phyloP scores from a whole-genome alignment of 2,888 invertebrate species.

The Gibbula magus region DNA sequence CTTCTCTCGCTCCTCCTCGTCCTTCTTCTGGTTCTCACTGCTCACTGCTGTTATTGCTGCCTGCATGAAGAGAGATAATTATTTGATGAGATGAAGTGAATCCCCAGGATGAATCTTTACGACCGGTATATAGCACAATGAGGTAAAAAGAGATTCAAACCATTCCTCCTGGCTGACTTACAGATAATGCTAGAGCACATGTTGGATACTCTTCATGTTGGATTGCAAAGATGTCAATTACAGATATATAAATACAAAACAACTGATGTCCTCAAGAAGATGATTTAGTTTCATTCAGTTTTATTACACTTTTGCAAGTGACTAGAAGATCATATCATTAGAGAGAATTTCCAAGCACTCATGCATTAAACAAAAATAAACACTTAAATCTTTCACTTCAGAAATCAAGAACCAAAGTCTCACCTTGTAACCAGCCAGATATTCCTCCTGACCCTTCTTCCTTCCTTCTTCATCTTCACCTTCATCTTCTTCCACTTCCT shows the following conservation, averaged over 20 bases:
- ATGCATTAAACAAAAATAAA: background rate
- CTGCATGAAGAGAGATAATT: conserved; percentile 43
- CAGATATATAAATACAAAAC: background rate
- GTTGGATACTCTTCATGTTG: too few species aligned
- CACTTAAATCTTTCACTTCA: background rate
- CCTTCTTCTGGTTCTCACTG: conserved; percentile 45
- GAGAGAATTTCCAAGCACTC: background rate
- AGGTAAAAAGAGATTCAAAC: background rate
- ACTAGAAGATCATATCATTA: too few species aligned
- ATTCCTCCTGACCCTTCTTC: conserved; percentile 47
- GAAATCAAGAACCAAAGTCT: background rate
- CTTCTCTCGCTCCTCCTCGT: conserved; percentile 44
- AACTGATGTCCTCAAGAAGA: background rate
- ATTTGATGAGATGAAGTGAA: background rate
- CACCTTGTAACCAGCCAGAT: conserved; percentile 62
- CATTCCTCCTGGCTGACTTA: background rate
- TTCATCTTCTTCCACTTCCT: background rate
- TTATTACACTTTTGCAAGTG: background rate
- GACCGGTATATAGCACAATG: background rate
- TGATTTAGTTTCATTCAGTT: background rate
- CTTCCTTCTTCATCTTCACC: conserved; percentile 27
- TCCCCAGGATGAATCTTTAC: background rate
- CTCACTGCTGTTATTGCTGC: conserved; percentile 60
- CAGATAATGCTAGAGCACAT: background rate
- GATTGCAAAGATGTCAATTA: too few species aligned